Conservation (phyloP, 2,113 vertebrate species). For the Corapipo altera region DNA sequence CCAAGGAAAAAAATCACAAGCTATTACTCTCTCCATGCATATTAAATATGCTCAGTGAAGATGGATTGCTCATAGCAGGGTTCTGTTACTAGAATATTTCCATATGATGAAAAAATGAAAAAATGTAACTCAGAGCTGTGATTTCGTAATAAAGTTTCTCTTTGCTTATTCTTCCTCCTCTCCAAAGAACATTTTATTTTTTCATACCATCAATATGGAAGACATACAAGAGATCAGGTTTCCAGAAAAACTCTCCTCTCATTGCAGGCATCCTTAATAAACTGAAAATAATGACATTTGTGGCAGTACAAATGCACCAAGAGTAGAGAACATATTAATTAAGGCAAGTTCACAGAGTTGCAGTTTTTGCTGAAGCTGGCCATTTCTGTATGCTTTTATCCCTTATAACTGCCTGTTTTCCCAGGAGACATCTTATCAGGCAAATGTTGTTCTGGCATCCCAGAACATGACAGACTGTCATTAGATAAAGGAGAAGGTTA, state of each 20-base stretch:
- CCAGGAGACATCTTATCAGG: conserved; percentile 50
- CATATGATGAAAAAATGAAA: background rate
- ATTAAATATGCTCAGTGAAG: conserved; percentile 1
- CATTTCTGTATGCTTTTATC: conserved; percentile 38
- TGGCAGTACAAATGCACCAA: background rate
- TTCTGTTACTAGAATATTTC: background rate
- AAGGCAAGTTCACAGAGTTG: background rate
- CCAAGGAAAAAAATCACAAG: background rate
- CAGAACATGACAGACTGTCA: conserved; percentile 66
- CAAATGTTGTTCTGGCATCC: conserved; percentile 52
- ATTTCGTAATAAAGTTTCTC: background rate
- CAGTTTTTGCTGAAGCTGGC: conserved; percentile 38
- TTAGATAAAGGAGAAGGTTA: conserved; percentile 71
- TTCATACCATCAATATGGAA: background rate
- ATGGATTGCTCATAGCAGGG: background rate
- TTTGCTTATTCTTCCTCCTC: background rate
- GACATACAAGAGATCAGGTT: background rate
- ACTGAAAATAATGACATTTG: conserved; percentile 17
- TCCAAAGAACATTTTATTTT: background rate
- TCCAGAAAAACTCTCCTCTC: background rate
- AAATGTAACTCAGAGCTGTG: background rate
- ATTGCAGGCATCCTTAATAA: background rate
- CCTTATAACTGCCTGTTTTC: conserved; percentile 46
- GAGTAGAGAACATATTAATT: background rate
- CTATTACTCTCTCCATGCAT: background rate